Evolutionary conservation across 2,888 invertebrate genomes (phyloP).

Genomic region (Drosophila kanekoi): DNA sequence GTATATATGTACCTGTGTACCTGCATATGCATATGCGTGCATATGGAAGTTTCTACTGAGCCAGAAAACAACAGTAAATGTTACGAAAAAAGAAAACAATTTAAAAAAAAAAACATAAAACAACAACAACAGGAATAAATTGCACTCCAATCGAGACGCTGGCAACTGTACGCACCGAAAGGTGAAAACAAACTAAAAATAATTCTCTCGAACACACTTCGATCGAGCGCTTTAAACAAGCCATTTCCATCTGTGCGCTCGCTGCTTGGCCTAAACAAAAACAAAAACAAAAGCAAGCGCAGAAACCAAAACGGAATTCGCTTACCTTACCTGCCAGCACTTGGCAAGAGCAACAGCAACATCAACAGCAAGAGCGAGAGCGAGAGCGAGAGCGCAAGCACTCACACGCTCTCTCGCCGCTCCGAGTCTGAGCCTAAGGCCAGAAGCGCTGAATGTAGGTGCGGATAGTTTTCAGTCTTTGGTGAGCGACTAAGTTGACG

Average conservation of each 20-base stretch:
- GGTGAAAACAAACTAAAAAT: slow-evolving; percentile 78
- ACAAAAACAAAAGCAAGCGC: slow-evolving; percentile 14
- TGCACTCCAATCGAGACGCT: slow-evolving; percentile 18
- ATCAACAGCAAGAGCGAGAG: slow-evolving; percentile 1
- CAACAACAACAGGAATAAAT: slow-evolving; percentile 8
- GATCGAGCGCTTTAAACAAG: slow-evolving; percentile 61
- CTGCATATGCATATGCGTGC: not conserved
- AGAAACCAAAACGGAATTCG: slow-evolving; percentile 21
- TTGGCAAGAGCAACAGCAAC: slow-evolving; percentile 6
- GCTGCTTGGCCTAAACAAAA: slow-evolving; percentile 23
- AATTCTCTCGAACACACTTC: slow-evolving; percentile 60
- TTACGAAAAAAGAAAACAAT: slow-evolving; percentile 10
- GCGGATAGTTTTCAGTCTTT: slow-evolving; percentile 4
- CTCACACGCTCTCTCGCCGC: slow-evolving; percentile 7
- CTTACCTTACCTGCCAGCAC: slow-evolving; percentile 32
- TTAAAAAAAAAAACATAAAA: slow-evolving; percentile 8
- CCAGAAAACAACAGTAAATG: slow-evolving; percentile 13
- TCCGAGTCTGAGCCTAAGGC: slow-evolving; percentile 10
- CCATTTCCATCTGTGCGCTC: slow-evolving; percentile 29
- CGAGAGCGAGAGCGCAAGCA: slow-evolving; percentile 3
- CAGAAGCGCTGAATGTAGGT: not conserved
- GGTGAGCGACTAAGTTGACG: slow-evolving; percentile 10
- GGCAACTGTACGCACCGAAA: slow-evolving; percentile 72
- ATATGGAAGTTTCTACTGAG: slow-evolving; percentile 5
- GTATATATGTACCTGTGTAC: not conserved